Evolutionary conservation across 2,113 vertebrate species (phyloP).

Genomic region (Prinia subflava): DNA sequence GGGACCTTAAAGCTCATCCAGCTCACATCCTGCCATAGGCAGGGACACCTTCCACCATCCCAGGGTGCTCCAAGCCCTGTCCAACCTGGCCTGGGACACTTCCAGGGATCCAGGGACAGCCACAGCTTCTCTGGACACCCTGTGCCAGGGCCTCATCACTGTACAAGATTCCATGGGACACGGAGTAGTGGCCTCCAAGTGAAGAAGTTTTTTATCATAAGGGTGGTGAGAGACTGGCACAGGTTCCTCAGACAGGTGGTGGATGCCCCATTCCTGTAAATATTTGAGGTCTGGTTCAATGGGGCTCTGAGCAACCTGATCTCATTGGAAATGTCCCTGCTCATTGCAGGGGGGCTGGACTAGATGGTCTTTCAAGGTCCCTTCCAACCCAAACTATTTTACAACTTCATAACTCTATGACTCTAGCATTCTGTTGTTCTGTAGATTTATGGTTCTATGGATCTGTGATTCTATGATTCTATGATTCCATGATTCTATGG

Average conservation of each 20-base stretch:
- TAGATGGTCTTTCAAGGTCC: not conserved
- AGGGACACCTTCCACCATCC: fast-evolving
- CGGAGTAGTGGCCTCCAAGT: not conserved
- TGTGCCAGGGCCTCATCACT: not conserved
- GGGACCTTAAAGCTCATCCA: not conserved
- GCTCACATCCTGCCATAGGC: fast-evolving
- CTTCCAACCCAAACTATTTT: not conserved
- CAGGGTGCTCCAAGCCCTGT: not conserved
- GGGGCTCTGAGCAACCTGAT: not conserved
- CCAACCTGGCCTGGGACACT: not conserved
- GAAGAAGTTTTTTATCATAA: not conserved
- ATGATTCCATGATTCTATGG: not conserved
- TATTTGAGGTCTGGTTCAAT: not conserved
- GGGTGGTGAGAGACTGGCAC: not conserved
- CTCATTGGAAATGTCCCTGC: not conserved
- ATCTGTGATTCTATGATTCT: too few relatives aligned
- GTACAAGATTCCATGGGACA: not conserved
- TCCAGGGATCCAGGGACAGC: not conserved
- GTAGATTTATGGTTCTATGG: too few relatives aligned
- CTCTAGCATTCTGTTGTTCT: too few relatives aligned
- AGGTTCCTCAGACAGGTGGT: not conserved
- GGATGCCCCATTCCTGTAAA: not conserved
- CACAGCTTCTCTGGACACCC: not conserved
- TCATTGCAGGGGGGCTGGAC: not conserved
- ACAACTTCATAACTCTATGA: not conserved